phyloP scores from a whole-genome alignment of 2,888 invertebrate genomes.

The Spilarctia lutea region DNA sequence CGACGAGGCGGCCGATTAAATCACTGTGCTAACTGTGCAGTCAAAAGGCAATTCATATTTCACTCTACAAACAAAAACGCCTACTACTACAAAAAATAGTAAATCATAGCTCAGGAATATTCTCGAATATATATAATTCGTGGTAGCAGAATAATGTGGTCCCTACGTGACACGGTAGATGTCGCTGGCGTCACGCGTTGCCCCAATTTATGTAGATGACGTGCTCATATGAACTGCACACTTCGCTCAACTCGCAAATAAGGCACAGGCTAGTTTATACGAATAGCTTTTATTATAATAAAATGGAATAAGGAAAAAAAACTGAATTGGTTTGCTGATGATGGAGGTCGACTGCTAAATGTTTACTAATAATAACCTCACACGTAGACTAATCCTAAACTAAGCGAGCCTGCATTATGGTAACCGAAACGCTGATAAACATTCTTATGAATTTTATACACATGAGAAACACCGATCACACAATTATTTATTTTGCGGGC shows the following conservation, averaged over 20 bases:
- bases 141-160: constrained; percentile 50
- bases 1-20: too few relatives aligned
- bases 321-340: neutral
- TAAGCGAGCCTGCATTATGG: too few relatives aligned
- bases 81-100: constrained; percentile 31
- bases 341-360: too few relatives aligned
- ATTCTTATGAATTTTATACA: too few relatives aligned
- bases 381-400: too few relatives aligned
- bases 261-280: constrained; percentile 19
- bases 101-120: constrained; percentile 33
- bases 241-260: constrained; percentile 34
- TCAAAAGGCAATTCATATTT: neutral
- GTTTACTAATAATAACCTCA: too few relatives aligned
- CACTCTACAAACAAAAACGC: neutral
- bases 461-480: too few relatives aligned
- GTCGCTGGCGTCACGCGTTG: constrained; percentile 44
- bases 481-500: too few relatives aligned
- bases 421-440: too few relatives aligned
- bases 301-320: constrained; percentile 6
- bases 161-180: constrained; percentile 46
- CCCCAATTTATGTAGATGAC: constrained; percentile 64
- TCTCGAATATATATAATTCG: constrained; percentile 49
- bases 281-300: constrained; percentile 11
- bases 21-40: too few relatives aligned
- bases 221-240: constrained; percentile 49